phyloP scores from a whole-genome alignment of 2,888 invertebrate genomes.

The Icerya purchasi region DNA sequence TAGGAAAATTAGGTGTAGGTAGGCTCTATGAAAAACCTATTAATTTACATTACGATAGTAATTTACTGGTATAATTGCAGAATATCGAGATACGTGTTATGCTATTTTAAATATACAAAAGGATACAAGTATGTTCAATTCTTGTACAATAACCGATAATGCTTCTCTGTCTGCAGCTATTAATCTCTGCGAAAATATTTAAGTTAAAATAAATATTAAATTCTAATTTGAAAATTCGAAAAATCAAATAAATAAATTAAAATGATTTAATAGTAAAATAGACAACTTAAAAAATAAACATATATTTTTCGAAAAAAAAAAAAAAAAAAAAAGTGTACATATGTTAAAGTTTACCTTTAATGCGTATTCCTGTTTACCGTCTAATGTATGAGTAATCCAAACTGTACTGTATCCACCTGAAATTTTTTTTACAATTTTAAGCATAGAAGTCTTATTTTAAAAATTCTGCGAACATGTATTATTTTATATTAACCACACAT shows the following conservation, averaged over 20 bases:
- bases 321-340: too few relatives aligned
- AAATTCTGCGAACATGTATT: too few relatives aligned
- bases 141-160: slow-evolving; percentile 54
- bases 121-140: slow-evolving; percentile 46
- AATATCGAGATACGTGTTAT: too few relatives aligned
- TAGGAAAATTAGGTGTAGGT: neutral
- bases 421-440: slow-evolving; percentile 24
- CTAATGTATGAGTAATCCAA: slow-evolving; percentile 75
- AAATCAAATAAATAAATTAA: slow-evolving; percentile 7
- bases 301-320: too few relatives aligned
- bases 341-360: slow-evolving; percentile 43
- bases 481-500: too few relatives aligned
- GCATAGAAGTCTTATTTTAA: too few relatives aligned
- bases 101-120: too few relatives aligned
- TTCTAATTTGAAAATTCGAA: too few relatives aligned
- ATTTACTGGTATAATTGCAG: too few relatives aligned
- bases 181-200: too few relatives aligned
- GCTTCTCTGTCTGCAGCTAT: slow-evolving; percentile 64
- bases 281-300: neutral
- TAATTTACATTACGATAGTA: neutral
- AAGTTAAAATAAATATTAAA: too few relatives aligned
- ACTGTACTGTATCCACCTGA: slow-evolving; percentile 91
- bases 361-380: slow-evolving; percentile 72
- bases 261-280: neutral
- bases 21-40: too few relatives aligned